Conservation (phyloP, 2,797 vertebrate genomes). For the Ispidina lecontei region DNA sequence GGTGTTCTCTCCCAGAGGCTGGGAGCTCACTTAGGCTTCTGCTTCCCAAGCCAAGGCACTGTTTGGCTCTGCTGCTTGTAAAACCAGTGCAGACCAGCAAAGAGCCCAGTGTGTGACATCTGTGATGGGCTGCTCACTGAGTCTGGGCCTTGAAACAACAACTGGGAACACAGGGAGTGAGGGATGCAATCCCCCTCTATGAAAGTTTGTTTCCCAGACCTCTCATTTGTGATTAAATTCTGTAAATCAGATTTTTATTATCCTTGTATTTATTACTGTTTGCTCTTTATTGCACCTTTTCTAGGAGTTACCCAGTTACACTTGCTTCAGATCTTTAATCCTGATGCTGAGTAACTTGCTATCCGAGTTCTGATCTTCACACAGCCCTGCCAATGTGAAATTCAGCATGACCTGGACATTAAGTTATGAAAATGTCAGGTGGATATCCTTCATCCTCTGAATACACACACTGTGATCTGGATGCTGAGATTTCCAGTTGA, state of each 20-base stretch:
- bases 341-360: neutral
- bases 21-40: neutral
- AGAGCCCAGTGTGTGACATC: neutral
- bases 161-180: neutral
- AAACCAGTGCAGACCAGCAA: neutral
- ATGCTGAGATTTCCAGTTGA: neutral
- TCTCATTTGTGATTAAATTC: neutral
- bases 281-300: neutral
- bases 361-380: neutral
- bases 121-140: neutral
- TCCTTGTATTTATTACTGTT: neutral
- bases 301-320: neutral
- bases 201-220: too few relatives aligned
- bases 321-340: neutral
- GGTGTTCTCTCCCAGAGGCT: neutral
- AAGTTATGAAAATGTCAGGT: constrained; percentile 7
- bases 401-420: neutral
- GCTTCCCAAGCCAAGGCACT: neutral
- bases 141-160: neutral
- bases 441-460: neutral
- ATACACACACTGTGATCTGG: neutral
- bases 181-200: neutral
- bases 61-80: neutral
- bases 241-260: neutral
- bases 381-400: neutral